These are phyloP conservation scores for Clarias pachynema DNA, from an alignment of 2,797 vertebrate genomes.

Conservation along the genomic window DNA sequence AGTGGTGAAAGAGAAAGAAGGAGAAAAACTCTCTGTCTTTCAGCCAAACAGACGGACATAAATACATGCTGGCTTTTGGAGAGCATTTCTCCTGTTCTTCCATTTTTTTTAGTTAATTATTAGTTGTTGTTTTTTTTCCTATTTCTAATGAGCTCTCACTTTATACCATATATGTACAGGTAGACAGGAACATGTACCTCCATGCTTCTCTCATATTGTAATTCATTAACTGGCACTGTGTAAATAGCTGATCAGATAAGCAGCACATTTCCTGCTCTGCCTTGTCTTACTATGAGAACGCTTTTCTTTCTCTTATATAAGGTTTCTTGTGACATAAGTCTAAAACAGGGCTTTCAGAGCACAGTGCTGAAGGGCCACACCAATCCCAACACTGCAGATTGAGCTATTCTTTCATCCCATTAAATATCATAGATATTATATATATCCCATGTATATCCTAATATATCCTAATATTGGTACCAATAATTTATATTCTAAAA, in stretches of 20 bases:
- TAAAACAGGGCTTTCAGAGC: background rate
- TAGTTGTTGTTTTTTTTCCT: constrained; percentile 25
- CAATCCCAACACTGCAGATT: background rate
- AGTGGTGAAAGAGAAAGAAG: constrained; percentile 41
- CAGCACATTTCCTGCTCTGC: background rate
- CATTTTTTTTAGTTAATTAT: constrained; percentile 23
- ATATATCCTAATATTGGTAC: background rate
- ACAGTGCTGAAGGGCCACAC: background rate
- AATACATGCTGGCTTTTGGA: constrained; percentile 5
- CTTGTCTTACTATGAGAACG: background rate
- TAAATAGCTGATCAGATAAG: constrained; percentile 25
- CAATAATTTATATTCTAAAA: background rate
- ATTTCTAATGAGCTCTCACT: background rate
- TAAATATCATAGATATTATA: background rate
- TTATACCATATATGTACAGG: constrained; percentile 29
- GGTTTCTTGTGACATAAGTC: background rate
- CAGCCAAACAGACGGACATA: constrained; percentile 17
- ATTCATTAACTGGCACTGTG: constrained; percentile 32
- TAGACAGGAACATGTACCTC: background rate
- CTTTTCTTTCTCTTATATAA: background rate
- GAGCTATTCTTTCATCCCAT: background rate
- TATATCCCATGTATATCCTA: no score
- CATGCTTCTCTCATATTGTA: background rate
- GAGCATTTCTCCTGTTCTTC: background rate
- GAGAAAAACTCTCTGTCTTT: constrained; percentile 54